phyloP scores from a whole-genome alignment of 1,140 invertebrate species.

The Panulirus ornatus region DNA sequence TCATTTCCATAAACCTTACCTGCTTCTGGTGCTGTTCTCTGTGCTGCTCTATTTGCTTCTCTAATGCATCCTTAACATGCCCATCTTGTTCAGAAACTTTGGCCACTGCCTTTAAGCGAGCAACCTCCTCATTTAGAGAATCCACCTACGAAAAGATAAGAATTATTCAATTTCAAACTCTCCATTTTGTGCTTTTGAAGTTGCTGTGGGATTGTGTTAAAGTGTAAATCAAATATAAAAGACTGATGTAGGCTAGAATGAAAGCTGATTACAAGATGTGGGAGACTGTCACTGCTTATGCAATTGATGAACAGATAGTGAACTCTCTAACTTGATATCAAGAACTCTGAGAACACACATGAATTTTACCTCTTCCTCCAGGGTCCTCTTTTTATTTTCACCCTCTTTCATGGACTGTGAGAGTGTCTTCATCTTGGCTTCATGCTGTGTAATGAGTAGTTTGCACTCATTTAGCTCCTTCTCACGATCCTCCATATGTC shows the following conservation, averaged over 20 bases:
- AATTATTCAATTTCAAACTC: too few species aligned
- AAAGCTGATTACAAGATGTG: too few species aligned
- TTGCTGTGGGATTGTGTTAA: too few species aligned
- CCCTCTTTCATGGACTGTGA: slow-evolving; percentile 96
- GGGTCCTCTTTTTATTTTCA: slow-evolving; percentile 93
- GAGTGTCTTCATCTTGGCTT: slow-evolving; percentile 96
- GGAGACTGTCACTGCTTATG: too few species aligned
- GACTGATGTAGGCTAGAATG: too few species aligned
- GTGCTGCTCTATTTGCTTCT: slow-evolving; percentile 85
- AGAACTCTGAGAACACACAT: too few species aligned
- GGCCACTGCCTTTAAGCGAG: slow-evolving; percentile 89
- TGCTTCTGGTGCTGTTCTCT: slow-evolving; percentile 88
- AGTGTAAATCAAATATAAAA: too few species aligned
- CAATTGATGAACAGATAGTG: neutral
- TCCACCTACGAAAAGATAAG: slow-evolving; percentile 82
- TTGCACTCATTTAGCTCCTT: slow-evolving; percentile 94
- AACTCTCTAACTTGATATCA: slow-evolving; percentile 81
- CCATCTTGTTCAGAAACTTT: slow-evolving; percentile 65
- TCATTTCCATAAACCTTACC: slow-evolving; percentile 75
- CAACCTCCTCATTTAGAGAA: slow-evolving; percentile 93
- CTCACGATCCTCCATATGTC: slow-evolving; percentile 94
- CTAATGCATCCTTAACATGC: slow-evolving; percentile 54
- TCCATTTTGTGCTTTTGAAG: neutral
- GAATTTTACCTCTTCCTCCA: slow-evolving; percentile 97
- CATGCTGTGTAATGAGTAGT: slow-evolving; percentile 95